phyloP scores from a whole-genome alignment of 2,113 vertebrate genomes.

The Cariama cristata region DNA sequence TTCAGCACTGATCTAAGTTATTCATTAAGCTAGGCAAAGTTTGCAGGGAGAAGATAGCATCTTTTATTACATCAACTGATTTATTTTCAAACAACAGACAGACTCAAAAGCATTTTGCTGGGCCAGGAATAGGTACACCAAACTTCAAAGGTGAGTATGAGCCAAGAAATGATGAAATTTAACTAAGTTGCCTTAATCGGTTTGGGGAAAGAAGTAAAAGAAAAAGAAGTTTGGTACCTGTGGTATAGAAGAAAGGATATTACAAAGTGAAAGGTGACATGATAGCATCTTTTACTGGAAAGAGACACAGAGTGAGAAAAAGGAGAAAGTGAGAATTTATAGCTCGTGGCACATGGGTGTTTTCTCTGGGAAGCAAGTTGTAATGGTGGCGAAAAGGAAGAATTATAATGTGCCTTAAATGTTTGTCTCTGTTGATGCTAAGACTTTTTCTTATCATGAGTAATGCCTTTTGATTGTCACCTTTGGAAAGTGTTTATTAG shows the following conservation, averaged over 20 bases:
- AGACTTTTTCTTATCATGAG: not conserved
- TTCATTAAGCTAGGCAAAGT: not conserved
- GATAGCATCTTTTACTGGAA: not conserved
- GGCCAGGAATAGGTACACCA: not conserved
- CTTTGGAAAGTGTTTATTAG: not conserved
- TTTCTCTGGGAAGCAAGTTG: not conserved
- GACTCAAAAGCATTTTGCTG: not conserved
- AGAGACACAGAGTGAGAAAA: not conserved
- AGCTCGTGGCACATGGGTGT: not conserved
- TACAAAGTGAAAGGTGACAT: not conserved
- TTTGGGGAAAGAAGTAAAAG: fast-evolving
- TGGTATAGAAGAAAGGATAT: not conserved
- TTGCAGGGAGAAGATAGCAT: not conserved
- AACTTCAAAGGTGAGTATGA: not conserved
- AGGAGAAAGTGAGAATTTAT: not conserved
- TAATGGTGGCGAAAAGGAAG: not conserved
- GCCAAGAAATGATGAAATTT: not conserved
- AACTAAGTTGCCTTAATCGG: not conserved
- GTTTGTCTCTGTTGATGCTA: not conserved
- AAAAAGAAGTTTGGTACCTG: not conserved
- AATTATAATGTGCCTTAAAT: not conserved
- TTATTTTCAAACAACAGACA: not conserved
- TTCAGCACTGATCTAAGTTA: not conserved
- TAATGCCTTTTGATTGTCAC: not conserved
- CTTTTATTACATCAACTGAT: not conserved